Conservation (phyloP, 2,113 vertebrate species). For the Cyprinodon variegatus region DNA sequence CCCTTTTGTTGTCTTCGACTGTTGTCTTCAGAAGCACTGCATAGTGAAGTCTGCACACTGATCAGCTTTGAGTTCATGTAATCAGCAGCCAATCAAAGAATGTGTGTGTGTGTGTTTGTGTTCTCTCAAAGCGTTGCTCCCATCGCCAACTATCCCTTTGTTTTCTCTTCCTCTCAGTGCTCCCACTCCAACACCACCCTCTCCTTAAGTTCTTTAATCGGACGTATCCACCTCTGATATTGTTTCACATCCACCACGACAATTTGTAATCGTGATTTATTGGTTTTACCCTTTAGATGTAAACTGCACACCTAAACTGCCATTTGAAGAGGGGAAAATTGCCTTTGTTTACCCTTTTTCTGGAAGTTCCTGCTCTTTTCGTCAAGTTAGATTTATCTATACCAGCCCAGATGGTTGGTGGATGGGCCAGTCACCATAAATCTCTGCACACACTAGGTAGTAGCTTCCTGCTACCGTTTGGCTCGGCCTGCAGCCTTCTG, state of each 20-base stretch:
- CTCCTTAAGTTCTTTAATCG: neutral
- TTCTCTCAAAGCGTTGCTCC: conserved; percentile 1
- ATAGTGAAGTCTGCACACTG: conserved; percentile 44
- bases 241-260: conserved; percentile 7
- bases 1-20: conserved; percentile 20
- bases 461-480: conserved; percentile 69
- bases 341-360: neutral
- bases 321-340: neutral
- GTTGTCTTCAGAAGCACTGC: conserved; percentile 30
- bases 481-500: conserved; percentile 60
- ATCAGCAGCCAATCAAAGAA: conserved; percentile 52
- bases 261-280: conserved; percentile 3
- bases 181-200: neutral
- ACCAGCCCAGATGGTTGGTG: conserved; percentile 67
- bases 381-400: conserved; percentile 46
- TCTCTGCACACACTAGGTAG: conserved; percentile 63
- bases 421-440: conserved; percentile 67
- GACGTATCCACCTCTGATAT: neutral
- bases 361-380: conserved; percentile 26
- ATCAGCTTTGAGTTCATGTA: conserved; percentile 31
- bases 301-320: neutral
- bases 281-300: conserved; percentile 2
- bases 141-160: conserved; percentile 32
- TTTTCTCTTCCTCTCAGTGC: neutral
- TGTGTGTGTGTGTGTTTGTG: neutral